Evolutionary conservation across 1,140 invertebrate species (phyloP), one percentile per base, ranked within the genome.

Genomic region (Drosophila bipectinata): DNA sequence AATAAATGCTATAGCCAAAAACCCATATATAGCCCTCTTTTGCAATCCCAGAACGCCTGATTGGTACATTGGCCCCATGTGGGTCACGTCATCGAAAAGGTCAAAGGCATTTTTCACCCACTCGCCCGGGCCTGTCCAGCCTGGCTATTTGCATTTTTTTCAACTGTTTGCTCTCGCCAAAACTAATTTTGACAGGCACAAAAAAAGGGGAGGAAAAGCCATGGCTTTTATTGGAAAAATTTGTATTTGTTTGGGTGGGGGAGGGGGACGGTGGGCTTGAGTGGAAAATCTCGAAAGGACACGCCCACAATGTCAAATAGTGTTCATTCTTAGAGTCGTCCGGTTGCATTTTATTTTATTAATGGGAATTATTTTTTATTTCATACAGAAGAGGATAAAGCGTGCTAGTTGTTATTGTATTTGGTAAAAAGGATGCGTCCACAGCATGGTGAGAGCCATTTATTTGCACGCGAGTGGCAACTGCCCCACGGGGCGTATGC

Each of bases 341-440:
- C 53, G 49, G 49, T 39, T 68, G 63, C 58, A 74, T 77, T 67
- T 63, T 78, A 75, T 85, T 85, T 84, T 84, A 83, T 84, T 76
- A 83, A 84, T 84, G 73, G 51, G 57, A 60, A 74, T 85, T 81
- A 78, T 69, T 72, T 87, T 79, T 21, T 37, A 37, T 37, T 37
- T 37, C 10, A 12, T 37, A 12, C 44, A 51, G 12, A n/a, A 8
- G 12, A 32, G n/a, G 21, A 12, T 37, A 30, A 34, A 15, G 32
- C 9, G n/a, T 24, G 21, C 2, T 14, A 14, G 12, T 6, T 12
- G 12, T 10, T 37, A 5, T 28, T 28, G 26, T 28, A 28, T 28
- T 8, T 14, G 15, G 3, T 4, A 9, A n/a, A n/a, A 32, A 18
- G 56, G 67, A 71, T 55, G 58, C 52, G 63, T 8, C 44, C 58